Percentiles rank a stretch among this genome's conserved stretches.
Conservation (phyloP, 2,888 invertebrate genomes). For the Apamea epomidion region DNA sequence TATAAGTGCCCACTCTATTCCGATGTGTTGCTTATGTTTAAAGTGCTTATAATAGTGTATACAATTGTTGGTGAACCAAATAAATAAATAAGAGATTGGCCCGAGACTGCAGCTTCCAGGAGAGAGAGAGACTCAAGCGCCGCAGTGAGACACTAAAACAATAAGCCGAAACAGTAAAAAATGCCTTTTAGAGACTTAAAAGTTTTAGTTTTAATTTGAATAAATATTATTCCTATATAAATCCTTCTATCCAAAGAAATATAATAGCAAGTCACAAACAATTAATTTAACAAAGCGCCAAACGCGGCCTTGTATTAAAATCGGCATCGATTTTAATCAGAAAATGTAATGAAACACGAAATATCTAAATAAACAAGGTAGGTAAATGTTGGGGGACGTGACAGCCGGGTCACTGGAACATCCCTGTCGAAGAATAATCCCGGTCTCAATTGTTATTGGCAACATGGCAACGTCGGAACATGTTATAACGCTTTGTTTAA, state of each 20-base stretch:
- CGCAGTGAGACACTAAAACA: not conserved
- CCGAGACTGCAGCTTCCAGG: not conserved
- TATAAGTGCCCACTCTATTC: too few species aligned
- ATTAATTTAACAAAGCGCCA: slow-evolving; percentile 55
- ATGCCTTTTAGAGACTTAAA: not conserved
- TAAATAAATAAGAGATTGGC: too few species aligned
- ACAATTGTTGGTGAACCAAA: too few species aligned
- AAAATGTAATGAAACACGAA: slow-evolving; percentile 66
- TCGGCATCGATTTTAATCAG: slow-evolving; percentile 65
- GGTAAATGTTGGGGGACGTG: slow-evolving; percentile 59
- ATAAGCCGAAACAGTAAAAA: not conserved
- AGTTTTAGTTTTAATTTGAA: not conserved
- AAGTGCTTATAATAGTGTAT: too few species aligned
- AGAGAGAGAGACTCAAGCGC: not conserved
- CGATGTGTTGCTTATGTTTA: too few species aligned
- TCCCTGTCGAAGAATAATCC: slow-evolving; percentile 73
- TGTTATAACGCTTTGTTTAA: slow-evolving; percentile 60
- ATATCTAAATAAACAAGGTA: slow-evolving; percentile 64
- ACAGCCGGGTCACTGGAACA: slow-evolving; percentile 69
- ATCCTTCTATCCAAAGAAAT: slow-evolving; percentile 25
- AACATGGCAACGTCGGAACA: slow-evolving; percentile 61
- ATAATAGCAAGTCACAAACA: slow-evolving; percentile 43
- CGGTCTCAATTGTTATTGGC: slow-evolving; percentile 71
- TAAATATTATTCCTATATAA: slow-evolving; percentile 8
- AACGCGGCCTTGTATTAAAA: slow-evolving; percentile 47